Evolutionary conservation across 1,140 invertebrate species (phyloP).

Genomic region (Polyergus mexicanus): DNA sequence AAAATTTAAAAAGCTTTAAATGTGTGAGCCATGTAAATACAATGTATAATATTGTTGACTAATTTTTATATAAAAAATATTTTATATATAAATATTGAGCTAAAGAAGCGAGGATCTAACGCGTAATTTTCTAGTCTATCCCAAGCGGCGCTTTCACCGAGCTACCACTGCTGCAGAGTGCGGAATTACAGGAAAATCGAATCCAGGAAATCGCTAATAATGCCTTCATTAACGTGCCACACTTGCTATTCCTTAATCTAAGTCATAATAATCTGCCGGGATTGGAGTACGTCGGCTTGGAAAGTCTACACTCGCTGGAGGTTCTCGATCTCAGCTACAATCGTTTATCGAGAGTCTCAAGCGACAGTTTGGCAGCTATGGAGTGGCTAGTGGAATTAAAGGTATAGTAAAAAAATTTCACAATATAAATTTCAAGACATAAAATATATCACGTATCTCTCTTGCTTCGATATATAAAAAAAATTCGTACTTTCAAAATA

Average conservation of each 20-base stretch:
- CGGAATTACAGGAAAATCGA: slow-evolving; percentile 94
- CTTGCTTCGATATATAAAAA: neutral
- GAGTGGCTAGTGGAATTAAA: slow-evolving; percentile 95
- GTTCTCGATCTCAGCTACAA: slow-evolving; percentile 93
- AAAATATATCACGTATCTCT: neutral
- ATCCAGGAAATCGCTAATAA: slow-evolving; percentile 90
- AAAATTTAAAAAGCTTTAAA: neutral
- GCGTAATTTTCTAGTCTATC: slow-evolving; percentile 82
- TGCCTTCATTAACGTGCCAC: slow-evolving; percentile 92
- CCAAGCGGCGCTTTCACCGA: slow-evolving; percentile 92
- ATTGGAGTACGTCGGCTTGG: slow-evolving; percentile 91
- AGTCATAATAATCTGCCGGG: slow-evolving; percentile 92
- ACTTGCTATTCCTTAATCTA: slow-evolving; percentile 93
- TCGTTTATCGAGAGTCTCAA: slow-evolving; percentile 90
- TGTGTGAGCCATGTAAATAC: neutral
- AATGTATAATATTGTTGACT: neutral
- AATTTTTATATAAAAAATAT: slow-evolving; percentile 13
- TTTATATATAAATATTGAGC: neutral
- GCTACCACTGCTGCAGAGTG: slow-evolving; percentile 90
- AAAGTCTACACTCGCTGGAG: slow-evolving; percentile 91
- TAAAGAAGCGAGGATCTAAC: neutral
- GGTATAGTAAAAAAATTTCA: slow-evolving; percentile 78
- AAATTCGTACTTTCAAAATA: neutral
- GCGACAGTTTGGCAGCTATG: slow-evolving; percentile 89
- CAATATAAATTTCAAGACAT: neutral